Conservation (phyloP, 1,140 invertebrate genomes). For the Pomacea maculata region DNA sequence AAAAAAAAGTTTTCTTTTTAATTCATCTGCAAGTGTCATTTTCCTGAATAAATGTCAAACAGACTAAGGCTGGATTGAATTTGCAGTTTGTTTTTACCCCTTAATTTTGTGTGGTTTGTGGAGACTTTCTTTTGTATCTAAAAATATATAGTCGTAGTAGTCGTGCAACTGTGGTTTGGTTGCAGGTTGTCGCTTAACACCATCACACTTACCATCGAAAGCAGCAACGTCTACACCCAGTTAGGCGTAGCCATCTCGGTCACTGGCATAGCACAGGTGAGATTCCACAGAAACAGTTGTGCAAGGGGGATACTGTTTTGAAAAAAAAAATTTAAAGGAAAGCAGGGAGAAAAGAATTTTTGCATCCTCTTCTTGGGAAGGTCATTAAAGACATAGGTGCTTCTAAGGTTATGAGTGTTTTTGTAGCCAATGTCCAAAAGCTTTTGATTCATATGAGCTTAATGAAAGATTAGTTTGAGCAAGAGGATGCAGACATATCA, state of each 20-base stretch:
- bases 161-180: background rate
- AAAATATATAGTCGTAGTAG: background rate
- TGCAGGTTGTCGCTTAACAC: slow-evolving; percentile 92
- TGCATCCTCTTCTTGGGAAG: background rate
- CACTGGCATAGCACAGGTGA: slow-evolving; percentile 94
- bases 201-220: slow-evolving; percentile 81
- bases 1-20: too few relatives aligned
- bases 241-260: slow-evolving; percentile 97
- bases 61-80: too few relatives aligned
- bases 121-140: background rate
- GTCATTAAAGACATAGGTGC: background rate
- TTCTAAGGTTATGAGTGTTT: background rate
- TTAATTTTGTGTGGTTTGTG: background rate
- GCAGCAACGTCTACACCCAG: slow-evolving; percentile 86
- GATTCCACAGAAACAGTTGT: background rate
- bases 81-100: background rate
- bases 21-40: too few relatives aligned
- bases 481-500: too few relatives aligned
- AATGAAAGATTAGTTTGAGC: background rate
- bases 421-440: background rate
- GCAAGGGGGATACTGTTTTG: background rate
- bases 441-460: background rate
- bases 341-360: background rate
- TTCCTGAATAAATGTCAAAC: too few relatives aligned
- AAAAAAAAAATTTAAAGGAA: background rate